Evolutionary conservation across 2,888 invertebrate genomes (phyloP), one percentile per base, ranked within the genome.

Genomic region (Drosophila demipolita): DNA sequence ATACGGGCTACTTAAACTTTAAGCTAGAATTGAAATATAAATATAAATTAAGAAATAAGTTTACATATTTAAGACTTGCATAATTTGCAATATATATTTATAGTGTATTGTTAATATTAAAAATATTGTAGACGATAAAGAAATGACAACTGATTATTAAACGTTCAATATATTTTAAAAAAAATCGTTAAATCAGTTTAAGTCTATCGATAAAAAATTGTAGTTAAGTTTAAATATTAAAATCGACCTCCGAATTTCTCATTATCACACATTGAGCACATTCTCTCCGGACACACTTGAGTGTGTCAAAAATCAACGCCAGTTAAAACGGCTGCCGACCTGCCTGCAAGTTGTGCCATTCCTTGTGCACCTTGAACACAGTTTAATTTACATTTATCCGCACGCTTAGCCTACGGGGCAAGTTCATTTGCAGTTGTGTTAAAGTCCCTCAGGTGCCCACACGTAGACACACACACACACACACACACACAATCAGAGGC

Each of bases 341-440:
- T 73, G 71, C 36, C 85, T 17, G 54, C 20, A 49, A 59, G 35
- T 48, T 50, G 45, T 57, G 29, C 29, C 35, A 38, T 40, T 33
- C 54, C 57, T 59, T 75, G 61, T 52, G 55, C 53, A 60, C 52
- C 87, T 82, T 84, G 79, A 88, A 82, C 90, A 87, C 85, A 82
- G 91, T 92, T 91, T 91, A 91, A 91, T 92, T 91, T 91, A 90
- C 92, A 92, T 91, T 91, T 88, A 91, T 89, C 84, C 86, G 82
- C 75, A 87, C 82, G 84, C 85, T 84, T 85, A 87, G 82, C 81
- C 76, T 77, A 69, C 72, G 70, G 66, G 77, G 73, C 79, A 75
- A 87, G 89, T 87, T 85, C 82, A 87, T 86, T 89, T 89, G 66
- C 77, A 81, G 73, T 70, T 73, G 69, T 60, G 54, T 61, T 38